Evolutionary conservation across 2,797 vertebrate genomes (phyloP), one percentile per base, ranked within the genome.

Genomic region (Salmo trutta): DNA sequence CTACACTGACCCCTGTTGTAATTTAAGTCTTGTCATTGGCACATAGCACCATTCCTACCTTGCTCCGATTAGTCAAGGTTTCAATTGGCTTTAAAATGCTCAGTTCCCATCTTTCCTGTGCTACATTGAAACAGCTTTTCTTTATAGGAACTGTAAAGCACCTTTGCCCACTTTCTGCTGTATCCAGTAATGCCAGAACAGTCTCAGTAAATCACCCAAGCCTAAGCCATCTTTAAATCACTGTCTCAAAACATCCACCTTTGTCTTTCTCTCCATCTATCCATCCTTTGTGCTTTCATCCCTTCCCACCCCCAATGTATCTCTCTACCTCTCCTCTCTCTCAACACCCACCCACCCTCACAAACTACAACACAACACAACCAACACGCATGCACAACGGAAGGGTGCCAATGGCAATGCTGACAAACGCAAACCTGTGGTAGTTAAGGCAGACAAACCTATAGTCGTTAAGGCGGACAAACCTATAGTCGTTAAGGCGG

Each of bases 171-270:
- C 5, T 0, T 0, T 73, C 52, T 82, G 91, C 91, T 94, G 92
- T 90, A 93, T 94, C 93, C 93, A 94, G 94, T 94, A 94, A 94
- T 95, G 93, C 93, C 94, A 93, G 88, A 84, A 79, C 88, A 91
- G 91, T 93, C 93, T 94, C 92, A 93, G 90, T 92, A 87, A 93
- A 91, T 92, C 90, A 91, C 89, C 89, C 89, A 88, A 92, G 84
- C 90, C 87, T 90, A 82, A 89, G 91, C 88, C 89, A 91, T 93
- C 92, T 93, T 90, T 90, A 94, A 94, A 91, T 95, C 91, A 93
- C 87, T 92, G 91, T 95, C 92, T 92, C 91, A 94, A 94, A 93
- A 94, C 92, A 93, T 89, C 92, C 92, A 92, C 89, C 88, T 85
- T 93, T 95, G 93, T 95, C 91, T 93, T 92, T 93, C 87, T 94